Base-by-base conservation (phyloP, 2,113 vertebrate species). In the Nothoprocta pentlandii region DNA sequence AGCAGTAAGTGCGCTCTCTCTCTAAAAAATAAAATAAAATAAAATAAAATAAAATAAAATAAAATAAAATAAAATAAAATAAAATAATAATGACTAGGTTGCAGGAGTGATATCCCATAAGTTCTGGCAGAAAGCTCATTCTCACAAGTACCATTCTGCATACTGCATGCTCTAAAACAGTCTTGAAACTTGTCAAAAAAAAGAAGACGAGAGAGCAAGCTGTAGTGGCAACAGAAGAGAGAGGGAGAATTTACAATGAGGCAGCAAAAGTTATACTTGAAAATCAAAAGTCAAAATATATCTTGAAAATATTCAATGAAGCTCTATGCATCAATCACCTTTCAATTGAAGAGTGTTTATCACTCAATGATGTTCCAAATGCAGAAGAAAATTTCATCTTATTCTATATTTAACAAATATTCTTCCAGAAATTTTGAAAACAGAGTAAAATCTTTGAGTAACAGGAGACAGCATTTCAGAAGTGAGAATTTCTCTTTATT, bases 301-400 rank as follows among this genome's bases (percentile, higher is more conserved):
- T 62, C 4, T 42, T 63, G 36, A 39, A 39, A 39, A 46, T 5
- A 5, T 70, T 62, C 17, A 42, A 0, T 32, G 41, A 44, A 91
- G 14, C 5, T 10, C 5, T 41, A 8, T n/a, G 5, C 47, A 54
- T 44, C 21, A 3, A 46, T 22, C 3, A 47, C 36, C 44, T 32
- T 67, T 63, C 70, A 64, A 1, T 36, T 71, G 71, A 67, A 71
- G 7, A n/a, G 4, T 56, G 41, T 83, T 44, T 41, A 10, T 7
- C 30, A 79, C 21, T 22, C 20, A 85, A 54, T 6, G 11, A 6
- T 41, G 34, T 86, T 61, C 3, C 68, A 78, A 83, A 59, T 5
- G 2, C 47, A 4, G 12, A 58, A 73, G 23, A 0, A 4, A 54
- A 21, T 51, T 20, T 4, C 30, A 32, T 16, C 1, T 2, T 10